These are phyloP conservation scores for Leuciscus waleckii DNA, from an alignment of 2,797 vertebrate genomes.

Conservation along the genomic window DNA sequence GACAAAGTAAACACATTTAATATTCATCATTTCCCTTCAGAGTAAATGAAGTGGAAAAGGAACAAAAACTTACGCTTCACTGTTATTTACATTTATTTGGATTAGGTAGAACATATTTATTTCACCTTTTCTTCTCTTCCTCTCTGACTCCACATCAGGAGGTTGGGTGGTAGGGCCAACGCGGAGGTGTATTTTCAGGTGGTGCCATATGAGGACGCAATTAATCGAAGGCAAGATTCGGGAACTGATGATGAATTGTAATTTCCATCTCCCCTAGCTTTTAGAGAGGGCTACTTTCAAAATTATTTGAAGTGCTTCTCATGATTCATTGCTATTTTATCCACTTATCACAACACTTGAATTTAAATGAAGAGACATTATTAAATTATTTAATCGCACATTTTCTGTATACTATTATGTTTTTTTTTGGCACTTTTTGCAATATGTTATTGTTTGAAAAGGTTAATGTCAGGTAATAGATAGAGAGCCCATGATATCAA, in stretches of 20 bases:
- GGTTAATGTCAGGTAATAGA: background rate
- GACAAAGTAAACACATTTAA: slow-evolving; percentile 76
- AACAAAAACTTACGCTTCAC: slow-evolving; percentile 65
- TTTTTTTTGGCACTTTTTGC: background rate
- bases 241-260: slow-evolving; percentile 69
- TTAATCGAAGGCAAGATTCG: slow-evolving; percentile 68
- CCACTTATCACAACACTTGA: slow-evolving; percentile 24
- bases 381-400: slow-evolving; percentile 4
- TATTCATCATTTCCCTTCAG: slow-evolving; percentile 75
- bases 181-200: slow-evolving; percentile 61
- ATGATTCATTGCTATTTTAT: slow-evolving; percentile 43
- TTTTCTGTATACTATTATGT: background rate
- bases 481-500: background rate
- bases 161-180: slow-evolving; percentile 56
- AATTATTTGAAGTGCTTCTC: slow-evolving; percentile 58
- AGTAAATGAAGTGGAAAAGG: slow-evolving; percentile 71
- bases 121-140: slow-evolving; percentile 69
- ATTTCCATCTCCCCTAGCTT: slow-evolving; percentile 45
- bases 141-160: slow-evolving; percentile 52
- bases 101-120: slow-evolving; percentile 75
- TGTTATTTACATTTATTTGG: slow-evolving; percentile 75
- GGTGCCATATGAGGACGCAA: slow-evolving; percentile 64
- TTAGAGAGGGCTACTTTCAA: slow-evolving; percentile 65
- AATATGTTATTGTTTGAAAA: background rate
- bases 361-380: slow-evolving; percentile 27